Base-by-base conservation (phyloP, 2,888 invertebrate species). In the Hypercompe scribonia region DNA sequence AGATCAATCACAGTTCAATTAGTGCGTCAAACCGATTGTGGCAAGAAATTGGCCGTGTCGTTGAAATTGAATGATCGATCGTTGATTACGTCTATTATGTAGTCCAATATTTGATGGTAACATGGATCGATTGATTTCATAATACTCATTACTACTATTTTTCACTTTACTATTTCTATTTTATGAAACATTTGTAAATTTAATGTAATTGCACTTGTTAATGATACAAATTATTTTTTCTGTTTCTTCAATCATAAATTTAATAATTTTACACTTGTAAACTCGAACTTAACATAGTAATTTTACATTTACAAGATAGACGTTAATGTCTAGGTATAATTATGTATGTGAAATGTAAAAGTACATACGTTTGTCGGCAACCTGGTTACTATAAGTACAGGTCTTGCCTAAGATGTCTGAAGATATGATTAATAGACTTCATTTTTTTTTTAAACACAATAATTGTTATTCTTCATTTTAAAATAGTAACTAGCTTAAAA, bases 1-100 rank as follows among this genome's bases (percentile, higher is more conserved):
- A 78, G 36, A 75, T 75, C 70, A 76, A 79, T 75, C 65, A 64
- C 67, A 74, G 75, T 70, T 80, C 75, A 76, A 58, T 73, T 78
- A 76, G 80, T 71, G 72, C 75, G 78, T 76, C 73, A 54, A 76
- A 71, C 67, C 74, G 75, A 84, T 78, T 82, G 77, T 67, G 65
- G 15, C 67, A 78, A 78, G 74, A 80, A 87, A 87, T 86, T 80
- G 77, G 82, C 84, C 85, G 83, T 84, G 81, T 64, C 78, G 85
- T 84, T 84, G 66, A 68, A 81, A 71, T 73, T 73, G 68, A 70
- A 66, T 39, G 71, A 63, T 70, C 65, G 28, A 36, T 21, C 61
- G 66, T 63, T 65, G 39, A 65, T 73, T 73, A 67, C 64, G n/a
- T 39, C 31, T 15, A 67, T 74, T 70, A 70, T 36, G 46, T 42